phyloP scores from a whole-genome alignment of 2,797 vertebrate species.

The Alfaro cultratus region DNA sequence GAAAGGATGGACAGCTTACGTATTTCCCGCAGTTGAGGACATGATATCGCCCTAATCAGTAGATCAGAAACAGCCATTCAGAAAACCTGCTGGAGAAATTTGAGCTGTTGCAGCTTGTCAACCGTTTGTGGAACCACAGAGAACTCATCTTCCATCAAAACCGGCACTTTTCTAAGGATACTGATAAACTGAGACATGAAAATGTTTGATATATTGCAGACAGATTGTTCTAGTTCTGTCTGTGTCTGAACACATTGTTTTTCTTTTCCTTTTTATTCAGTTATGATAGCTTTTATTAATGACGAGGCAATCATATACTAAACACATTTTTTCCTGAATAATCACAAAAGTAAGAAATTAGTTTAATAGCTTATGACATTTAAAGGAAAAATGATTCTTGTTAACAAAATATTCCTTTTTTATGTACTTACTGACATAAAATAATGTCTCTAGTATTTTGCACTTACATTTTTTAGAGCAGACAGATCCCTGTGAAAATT shows the following conservation, averaged over 20 bases:
- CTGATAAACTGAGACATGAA: conserved; percentile 54
- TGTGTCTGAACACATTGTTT: conserved; percentile 6
- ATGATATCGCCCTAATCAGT: not conserved
- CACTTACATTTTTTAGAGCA: not conserved
- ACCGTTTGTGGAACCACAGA: conserved; percentile 23
- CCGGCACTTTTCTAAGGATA: conserved; percentile 16
- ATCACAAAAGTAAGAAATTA: conserved; percentile 3
- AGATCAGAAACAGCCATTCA: not conserved
- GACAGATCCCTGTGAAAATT: not conserved
- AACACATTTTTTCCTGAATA: not conserved
- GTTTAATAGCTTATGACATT: conserved; percentile 46
- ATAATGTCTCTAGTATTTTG: not conserved
- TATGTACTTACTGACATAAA: conserved; percentile 5
- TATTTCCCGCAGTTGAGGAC: not conserved
- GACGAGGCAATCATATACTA: conserved; percentile 54
- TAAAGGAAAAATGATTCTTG: conserved; percentile 30
- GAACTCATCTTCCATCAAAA: conserved; percentile 32
- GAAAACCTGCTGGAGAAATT: not conserved
- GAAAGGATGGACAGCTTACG: not conserved
- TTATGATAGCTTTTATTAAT: conserved; percentile 11
- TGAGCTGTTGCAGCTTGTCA: conserved; percentile 21
- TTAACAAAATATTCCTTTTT: conserved; percentile 1
- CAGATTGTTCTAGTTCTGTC: conserved; percentile 21
- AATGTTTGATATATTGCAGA: conserved; percentile 16
- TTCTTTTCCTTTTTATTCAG: conserved; percentile 13